Evolutionary conservation across 2,113 vertebrate genomes (phyloP).

Genomic region (Mesocricetus auratus): DNA sequence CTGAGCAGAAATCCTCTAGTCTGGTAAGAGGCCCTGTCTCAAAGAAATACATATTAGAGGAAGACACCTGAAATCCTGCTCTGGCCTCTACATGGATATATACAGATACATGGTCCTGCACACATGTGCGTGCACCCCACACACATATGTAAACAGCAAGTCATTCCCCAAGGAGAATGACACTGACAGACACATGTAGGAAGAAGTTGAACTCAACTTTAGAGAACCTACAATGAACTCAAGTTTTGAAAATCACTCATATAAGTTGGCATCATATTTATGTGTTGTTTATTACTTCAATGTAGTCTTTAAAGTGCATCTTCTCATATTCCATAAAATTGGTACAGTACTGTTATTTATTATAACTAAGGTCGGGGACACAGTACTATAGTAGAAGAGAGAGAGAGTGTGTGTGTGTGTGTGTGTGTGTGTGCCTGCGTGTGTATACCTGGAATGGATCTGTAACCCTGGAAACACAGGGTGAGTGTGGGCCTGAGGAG

Average conservation of each 20-base stretch:
- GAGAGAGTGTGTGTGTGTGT: too few species aligned
- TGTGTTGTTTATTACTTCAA: not conserved
- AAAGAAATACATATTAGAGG: not conserved
- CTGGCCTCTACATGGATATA: not conserved
- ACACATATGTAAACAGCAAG: not conserved
- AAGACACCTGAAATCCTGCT: not conserved
- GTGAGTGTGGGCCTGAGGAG: too few species aligned
- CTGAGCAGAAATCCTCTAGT: not conserved
- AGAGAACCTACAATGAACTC: not conserved
- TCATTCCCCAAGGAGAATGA: not conserved
- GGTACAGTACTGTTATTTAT: not conserved
- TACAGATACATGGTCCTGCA: not conserved
- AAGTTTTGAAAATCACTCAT: not conserved
- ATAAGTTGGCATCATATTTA: not conserved
- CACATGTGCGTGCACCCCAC: not conserved
- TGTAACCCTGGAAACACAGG: not conserved
- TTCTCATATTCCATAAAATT: not conserved
- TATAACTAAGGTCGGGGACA: not conserved
- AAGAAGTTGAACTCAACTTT: not conserved
- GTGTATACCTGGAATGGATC: not conserved
- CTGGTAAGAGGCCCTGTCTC: not conserved
- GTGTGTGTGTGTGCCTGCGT: too few species aligned
- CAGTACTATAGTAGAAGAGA: not conserved
- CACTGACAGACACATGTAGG: not conserved
- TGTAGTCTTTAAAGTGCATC: not conserved